Evolutionary conservation across 2,888 invertebrate genomes (phyloP).

Genomic region (Oscheius myriophilus): DNA sequence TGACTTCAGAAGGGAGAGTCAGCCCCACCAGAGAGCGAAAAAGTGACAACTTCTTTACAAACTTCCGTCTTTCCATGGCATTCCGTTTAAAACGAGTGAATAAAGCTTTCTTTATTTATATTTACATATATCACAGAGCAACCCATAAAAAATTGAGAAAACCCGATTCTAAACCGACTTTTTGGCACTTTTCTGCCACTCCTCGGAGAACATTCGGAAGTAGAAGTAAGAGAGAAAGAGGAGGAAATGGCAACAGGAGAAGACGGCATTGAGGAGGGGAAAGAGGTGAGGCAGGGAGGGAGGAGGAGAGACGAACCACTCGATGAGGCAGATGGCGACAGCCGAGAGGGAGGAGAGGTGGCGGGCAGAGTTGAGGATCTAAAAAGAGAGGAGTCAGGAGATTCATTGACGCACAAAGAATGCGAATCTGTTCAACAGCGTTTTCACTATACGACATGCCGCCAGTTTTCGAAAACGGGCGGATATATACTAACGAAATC

Average conservation of each 20-base stretch:
- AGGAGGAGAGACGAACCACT: conserved; percentile 75
- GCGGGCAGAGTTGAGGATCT: background rate
- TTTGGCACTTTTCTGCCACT: conserved; percentile 20
- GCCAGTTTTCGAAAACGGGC: too few species aligned
- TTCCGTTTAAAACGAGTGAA: too few species aligned
- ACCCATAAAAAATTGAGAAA: conserved; percentile 9
- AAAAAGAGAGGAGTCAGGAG: too few species aligned
- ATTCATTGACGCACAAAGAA: too few species aligned
- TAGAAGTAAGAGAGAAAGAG: conserved; percentile 35
- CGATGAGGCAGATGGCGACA: conserved; percentile 38
- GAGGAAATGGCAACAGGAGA: conserved; percentile 83
- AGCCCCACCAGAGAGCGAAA: conserved; percentile 13
- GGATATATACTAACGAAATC: too few species aligned
- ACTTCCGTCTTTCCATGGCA: background rate
- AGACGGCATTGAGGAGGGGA: conserved; percentile 83
- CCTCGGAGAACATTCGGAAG: conserved; percentile 21
- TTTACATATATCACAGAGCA: conserved; percentile 13
- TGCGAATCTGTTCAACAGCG: too few species aligned
- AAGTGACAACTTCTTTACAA: background rate
- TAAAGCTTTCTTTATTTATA: conserved; percentile 4
- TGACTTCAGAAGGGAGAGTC: conserved; percentile 18
- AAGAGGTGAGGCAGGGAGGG: conserved; percentile 83
- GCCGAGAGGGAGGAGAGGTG: background rate
- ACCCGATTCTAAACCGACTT: conserved; percentile 12
- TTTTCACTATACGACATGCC: too few species aligned